Evolutionary conservation across 2,797 vertebrate genomes (phyloP).

Genomic region (Danio jaintianensis): DNA sequence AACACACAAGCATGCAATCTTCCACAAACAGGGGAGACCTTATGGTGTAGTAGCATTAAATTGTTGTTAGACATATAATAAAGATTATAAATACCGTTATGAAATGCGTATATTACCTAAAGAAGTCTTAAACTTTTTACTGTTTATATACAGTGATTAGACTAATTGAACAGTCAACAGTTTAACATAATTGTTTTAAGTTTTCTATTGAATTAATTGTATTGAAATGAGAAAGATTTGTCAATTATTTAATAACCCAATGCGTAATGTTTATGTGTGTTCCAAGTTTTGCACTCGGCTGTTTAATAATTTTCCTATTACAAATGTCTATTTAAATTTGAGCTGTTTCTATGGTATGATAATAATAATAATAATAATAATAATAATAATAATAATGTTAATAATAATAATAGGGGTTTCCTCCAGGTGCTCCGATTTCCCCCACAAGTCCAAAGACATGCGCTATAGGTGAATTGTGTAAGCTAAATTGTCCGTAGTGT

Average conservation of each 20-base stretch:
- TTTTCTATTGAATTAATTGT: background rate
- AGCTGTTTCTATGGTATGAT: background rate
- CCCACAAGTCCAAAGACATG: too few relatives aligned
- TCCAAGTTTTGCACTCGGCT: background rate
- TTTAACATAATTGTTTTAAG: background rate
- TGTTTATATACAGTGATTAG: background rate
- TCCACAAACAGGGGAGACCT: background rate
- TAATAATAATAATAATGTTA: too few relatives aligned
- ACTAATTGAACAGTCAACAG: background rate
- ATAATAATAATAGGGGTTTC: too few relatives aligned
- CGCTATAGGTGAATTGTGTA: too few relatives aligned
- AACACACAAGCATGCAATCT: conserved; percentile 8
- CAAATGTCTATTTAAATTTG: background rate
- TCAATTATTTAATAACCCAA: background rate
- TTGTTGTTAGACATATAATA: background rate
- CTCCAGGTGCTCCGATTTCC: too few relatives aligned
- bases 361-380: too few relatives aligned
- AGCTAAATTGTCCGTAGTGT: too few relatives aligned
- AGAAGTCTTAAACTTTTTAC: background rate
- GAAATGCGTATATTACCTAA: background rate
- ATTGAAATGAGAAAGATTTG: background rate
- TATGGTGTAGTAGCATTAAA: background rate
- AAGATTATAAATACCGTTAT: background rate
- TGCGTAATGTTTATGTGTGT: background rate
- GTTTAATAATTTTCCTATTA: background rate